Percentiles rank a stretch among this genome's conserved stretches.
Evolutionary conservation across 2,888 invertebrate genomes (phyloP).

Genomic region (Catocala nupta): DNA sequence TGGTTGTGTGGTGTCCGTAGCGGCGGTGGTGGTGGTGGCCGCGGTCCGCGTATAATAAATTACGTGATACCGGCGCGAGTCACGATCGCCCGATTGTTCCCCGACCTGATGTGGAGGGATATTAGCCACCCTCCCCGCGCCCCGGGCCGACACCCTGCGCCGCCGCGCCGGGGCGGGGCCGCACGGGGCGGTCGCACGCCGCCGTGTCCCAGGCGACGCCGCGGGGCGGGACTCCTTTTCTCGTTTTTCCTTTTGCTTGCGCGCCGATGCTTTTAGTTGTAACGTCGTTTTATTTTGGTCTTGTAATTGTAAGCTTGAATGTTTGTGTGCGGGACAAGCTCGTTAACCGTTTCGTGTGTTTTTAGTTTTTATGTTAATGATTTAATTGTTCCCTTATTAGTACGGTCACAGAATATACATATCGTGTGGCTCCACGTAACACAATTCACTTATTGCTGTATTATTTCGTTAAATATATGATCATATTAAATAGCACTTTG

Average conservation of each 20-base stretch:
- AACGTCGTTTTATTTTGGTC: conserved; percentile 41
- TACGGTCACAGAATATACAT: neutral
- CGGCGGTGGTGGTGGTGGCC: conserved; percentile 22
- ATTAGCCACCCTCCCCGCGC: conserved; percentile 1
- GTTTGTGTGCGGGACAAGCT: conserved; percentile 32
- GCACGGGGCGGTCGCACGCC: conserved; percentile 42
- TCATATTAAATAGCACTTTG: too few species aligned
- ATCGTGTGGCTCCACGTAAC: neutral
- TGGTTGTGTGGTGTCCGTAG: conserved; percentile 10
- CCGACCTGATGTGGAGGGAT: conserved; percentile 9
- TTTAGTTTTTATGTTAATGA: conserved; percentile 38
- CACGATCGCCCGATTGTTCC: conserved; percentile 20
- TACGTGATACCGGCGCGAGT: conserved; percentile 17
- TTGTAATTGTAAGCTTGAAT: conserved; percentile 47
- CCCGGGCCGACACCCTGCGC: neutral
- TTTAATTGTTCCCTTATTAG: conserved; percentile 36
- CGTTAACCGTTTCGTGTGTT: conserved; percentile 31
- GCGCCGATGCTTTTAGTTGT: conserved; percentile 40
- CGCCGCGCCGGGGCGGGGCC: conserved; percentile 41
- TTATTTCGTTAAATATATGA: neutral
- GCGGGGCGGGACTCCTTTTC: conserved; percentile 29
- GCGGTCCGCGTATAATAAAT: conserved; percentile 22
- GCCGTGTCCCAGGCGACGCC: conserved; percentile 11
- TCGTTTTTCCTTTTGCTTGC: conserved; percentile 45
- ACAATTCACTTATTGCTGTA: conserved; percentile 1